Evolutionary conservation across 2,113 vertebrate genomes (phyloP).

Genomic region (Onychostoma macrolepis): DNA sequence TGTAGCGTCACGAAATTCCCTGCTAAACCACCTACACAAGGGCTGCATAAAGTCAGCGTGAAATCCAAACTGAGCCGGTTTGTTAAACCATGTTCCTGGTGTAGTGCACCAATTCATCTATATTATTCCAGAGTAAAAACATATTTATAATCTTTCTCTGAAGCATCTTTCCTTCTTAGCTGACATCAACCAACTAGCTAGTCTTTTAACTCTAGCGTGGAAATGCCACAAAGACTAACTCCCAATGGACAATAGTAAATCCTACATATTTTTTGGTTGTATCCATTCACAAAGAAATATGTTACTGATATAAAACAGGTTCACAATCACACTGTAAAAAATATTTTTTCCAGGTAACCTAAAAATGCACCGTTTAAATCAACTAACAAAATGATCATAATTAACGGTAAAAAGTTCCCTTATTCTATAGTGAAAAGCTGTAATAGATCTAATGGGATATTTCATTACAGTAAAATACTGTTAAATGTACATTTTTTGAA

Average conservation of each 20-base stretch:
- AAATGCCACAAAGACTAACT: not conserved
- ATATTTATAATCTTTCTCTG: not conserved
- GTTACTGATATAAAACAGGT: not conserved
- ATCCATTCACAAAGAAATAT: not conserved
- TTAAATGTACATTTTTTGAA: not conserved
- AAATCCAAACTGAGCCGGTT: not conserved
- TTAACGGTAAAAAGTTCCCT: not conserved
- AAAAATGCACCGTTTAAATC: not conserved
- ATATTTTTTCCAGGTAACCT: no score
- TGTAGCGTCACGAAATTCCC: not conserved
- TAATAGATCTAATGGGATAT: not conserved
- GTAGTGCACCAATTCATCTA: not conserved
- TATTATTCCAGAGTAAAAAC: not conserved
- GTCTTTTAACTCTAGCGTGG: not conserved
- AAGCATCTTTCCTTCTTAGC: not conserved
- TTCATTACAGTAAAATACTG: not conserved
- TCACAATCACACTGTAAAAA: not conserved
- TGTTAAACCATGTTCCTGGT: not conserved
- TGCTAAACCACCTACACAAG: not conserved
- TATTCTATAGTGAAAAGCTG: not conserved
- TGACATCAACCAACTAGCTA: not conserved
- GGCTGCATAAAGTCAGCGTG: not conserved
- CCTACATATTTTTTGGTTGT: not conserved
- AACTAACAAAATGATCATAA: not conserved
- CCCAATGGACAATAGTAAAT: not conserved